Conservation (phyloP, 2,888 invertebrate genomes). For the Tetropium fuscum region DNA sequence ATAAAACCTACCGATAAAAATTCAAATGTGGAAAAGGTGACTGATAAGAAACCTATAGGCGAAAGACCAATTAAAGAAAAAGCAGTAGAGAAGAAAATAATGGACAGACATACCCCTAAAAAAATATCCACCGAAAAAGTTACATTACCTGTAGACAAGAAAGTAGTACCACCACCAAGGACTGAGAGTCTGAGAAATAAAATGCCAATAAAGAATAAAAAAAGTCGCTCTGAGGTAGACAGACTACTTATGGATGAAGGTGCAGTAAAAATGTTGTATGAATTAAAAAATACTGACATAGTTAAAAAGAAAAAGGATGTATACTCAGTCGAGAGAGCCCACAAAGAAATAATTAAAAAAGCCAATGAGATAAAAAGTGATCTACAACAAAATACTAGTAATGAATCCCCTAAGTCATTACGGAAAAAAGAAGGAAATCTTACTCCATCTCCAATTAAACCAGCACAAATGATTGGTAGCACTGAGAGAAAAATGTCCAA, state of each 20-base stretch:
- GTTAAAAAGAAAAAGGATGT: constrained; percentile 53
- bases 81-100: constrained; percentile 35
- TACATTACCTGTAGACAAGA: constrained; percentile 19
- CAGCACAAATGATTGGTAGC: constrained; percentile 33
- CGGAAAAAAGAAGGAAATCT: constrained; percentile 63
- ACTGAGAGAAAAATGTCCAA: constrained; percentile 62
- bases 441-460: constrained; percentile 24
- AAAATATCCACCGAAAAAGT: constrained; percentile 30
- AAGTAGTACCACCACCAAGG: constrained; percentile 17
- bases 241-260: constrained; percentile 86
- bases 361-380: constrained; percentile 62
- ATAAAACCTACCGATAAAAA: constrained; percentile 32
- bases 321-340: constrained; percentile 56
- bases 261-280: constrained; percentile 86
- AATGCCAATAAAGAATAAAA: constrained; percentile 40
- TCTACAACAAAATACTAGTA: constrained; percentile 55
- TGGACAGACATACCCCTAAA: constrained; percentile 39
- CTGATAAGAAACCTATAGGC: constrained; percentile 28
- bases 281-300: constrained; percentile 72
- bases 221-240: constrained; percentile 76
- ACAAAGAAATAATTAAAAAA: constrained; percentile 60
- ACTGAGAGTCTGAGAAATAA: constrained; percentile 28
- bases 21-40: constrained; percentile 25
- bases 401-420: constrained; percentile 65
- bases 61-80: constrained; percentile 24